Conservation (phyloP, 2,888 invertebrate species). For the Ditula angustiorana region DNA sequence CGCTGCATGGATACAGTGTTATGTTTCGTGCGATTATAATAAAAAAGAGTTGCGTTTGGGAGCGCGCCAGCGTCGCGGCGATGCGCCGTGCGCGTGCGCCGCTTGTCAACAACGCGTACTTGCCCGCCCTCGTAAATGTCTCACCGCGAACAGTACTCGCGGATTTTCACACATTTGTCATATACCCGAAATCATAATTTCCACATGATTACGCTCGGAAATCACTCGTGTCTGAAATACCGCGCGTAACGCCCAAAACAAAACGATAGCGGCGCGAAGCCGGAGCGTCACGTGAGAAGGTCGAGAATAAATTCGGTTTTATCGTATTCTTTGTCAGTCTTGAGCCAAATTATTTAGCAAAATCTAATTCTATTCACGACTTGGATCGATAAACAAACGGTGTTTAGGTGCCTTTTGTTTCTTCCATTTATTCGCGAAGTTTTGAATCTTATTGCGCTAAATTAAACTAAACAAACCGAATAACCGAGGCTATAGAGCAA, state of each 20-base stretch:
- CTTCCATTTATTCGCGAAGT: background rate
- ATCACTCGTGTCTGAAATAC: background rate
- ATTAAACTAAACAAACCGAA: background rate
- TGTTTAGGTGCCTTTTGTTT: constrained; percentile 45
- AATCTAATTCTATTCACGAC: constrained; percentile 12
- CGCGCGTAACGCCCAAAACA: background rate
- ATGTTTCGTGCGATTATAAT: constrained; percentile 41
- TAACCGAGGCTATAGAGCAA: background rate
- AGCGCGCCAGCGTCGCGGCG: constrained; percentile 43
- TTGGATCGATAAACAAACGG: constrained; percentile 45
- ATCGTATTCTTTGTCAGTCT: background rate
- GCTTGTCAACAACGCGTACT: constrained; percentile 34
- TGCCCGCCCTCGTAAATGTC: constrained; percentile 23
- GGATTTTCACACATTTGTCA: constrained; percentile 18
- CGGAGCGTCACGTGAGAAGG: background rate
- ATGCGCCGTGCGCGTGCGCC: constrained; percentile 32
- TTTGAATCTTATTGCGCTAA: background rate
- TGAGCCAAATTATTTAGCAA: constrained; percentile 18
- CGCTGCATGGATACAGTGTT: constrained; percentile 59
- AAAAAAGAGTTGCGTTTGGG: constrained; percentile 43
- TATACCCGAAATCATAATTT: constrained; percentile 6
- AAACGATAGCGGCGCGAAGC: background rate
- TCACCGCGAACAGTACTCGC: constrained; percentile 20
- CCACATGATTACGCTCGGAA: constrained; percentile 3
- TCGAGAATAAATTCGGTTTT: background rate